A percentile compares a stretch with the other conserved stretches of the same genome.
Conservation (phyloP, 2,113 vertebrate species). For the Naja naja region DNA sequence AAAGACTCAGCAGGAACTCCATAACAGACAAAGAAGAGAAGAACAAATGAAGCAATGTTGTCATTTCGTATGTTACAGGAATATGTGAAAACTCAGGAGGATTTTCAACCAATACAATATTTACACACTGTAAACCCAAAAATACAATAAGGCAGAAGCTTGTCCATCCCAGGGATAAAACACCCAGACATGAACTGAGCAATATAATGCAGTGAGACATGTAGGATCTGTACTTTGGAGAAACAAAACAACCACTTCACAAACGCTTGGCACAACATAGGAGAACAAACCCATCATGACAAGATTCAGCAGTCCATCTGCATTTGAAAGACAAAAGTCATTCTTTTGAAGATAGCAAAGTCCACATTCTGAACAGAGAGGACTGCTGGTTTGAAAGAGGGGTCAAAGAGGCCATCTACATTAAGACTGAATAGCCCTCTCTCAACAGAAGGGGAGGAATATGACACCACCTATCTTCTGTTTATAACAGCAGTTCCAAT, state of each 20-base stretch:
- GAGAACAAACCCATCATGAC: not conserved
- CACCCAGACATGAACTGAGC: not conserved
- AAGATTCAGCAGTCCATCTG: not conserved
- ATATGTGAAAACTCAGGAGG: not conserved
- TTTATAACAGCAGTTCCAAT: not conserved
- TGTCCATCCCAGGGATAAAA: not conserved
- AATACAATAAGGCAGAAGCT: not conserved
- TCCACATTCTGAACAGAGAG: not conserved
- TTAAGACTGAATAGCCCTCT: not conserved
- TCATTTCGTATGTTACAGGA: not conserved
- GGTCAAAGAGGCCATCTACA: not conserved
- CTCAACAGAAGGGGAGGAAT: not conserved
- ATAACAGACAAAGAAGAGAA: not conserved
- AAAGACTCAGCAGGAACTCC: not conserved
- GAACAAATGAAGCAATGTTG: not conserved
- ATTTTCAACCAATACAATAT: not conserved
- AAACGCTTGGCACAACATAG: not conserved
- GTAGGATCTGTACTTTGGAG: not conserved
- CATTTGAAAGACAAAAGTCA: not conserved
- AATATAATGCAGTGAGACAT: not conserved
- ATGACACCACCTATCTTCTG: not conserved
- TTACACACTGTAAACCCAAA: not conserved
- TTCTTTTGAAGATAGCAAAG: not conserved
- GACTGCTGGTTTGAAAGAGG: not conserved
- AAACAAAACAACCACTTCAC: not conserved